Evolutionary conservation across 2,797 vertebrate genomes (phyloP).

Genomic region (Mareca penelope): DNA sequence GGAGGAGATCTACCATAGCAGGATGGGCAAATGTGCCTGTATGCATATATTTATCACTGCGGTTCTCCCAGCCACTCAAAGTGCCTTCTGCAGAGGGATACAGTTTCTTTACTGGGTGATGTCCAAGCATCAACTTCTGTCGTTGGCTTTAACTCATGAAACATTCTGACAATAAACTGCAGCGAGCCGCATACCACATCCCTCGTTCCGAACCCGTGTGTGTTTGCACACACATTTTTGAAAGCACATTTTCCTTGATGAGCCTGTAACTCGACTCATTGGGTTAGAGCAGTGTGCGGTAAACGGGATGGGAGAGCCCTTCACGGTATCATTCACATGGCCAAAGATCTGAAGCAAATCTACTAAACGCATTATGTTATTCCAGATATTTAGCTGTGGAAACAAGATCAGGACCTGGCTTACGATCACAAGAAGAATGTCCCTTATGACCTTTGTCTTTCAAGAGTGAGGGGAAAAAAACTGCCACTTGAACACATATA

Average conservation of each 20-base stretch:
- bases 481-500: conserved; percentile 25
- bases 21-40: conserved; percentile 37
- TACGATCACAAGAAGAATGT: conserved; percentile 61
- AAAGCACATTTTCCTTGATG: conserved; percentile 6
- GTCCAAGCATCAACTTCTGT: conserved; percentile 53
- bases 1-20: conserved; percentile 30
- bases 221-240: background rate
- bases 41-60: background rate
- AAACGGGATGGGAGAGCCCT: conserved; percentile 35
- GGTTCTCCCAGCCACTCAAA: conserved; percentile 32
- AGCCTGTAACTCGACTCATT: conserved; percentile 49
- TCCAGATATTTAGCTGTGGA: conserved; percentile 61
- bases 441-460: conserved; percentile 64
- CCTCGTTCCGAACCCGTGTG: background rate
- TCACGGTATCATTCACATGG: conserved; percentile 12
- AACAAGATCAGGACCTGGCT: conserved; percentile 67
- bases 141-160: background rate
- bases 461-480: conserved; percentile 46
- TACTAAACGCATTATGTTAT: conserved; percentile 60
- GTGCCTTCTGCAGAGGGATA: conserved; percentile 50
- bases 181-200: background rate
- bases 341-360: conserved; percentile 60
- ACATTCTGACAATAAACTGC: conserved; percentile 41
- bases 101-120: conserved; percentile 58
- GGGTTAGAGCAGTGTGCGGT: background rate